Evolutionary conservation across 2,113 vertebrate genomes (phyloP).

Genomic region (Lepus timidus): DNA sequence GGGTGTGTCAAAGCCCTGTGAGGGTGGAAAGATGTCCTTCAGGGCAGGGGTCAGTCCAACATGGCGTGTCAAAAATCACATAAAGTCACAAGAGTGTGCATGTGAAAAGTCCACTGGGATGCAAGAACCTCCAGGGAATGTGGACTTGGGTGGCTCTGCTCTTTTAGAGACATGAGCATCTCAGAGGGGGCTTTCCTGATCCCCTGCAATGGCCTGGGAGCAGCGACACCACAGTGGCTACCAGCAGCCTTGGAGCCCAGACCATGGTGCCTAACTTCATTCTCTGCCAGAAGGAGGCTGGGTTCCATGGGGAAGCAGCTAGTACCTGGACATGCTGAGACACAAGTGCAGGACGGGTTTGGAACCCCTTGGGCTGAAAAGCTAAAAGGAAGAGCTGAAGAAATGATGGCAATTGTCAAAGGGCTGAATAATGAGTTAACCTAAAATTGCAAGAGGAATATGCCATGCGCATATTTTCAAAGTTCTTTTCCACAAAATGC

Average conservation of each 20-base stretch:
- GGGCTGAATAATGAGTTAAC: background rate
- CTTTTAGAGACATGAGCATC: background rate
- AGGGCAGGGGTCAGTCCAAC: background rate
- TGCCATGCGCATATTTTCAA: background rate
- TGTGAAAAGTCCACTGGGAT: too few relatives aligned
- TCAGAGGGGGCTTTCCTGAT: background rate
- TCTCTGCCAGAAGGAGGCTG: background rate
- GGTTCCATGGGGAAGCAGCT: background rate
- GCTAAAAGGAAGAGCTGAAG: background rate
- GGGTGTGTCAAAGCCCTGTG: background rate
- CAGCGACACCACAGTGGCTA: background rate
- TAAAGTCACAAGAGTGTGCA: background rate
- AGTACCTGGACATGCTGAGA: background rate
- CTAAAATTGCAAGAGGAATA: background rate
- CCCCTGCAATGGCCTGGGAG: background rate
- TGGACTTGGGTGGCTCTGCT: background rate
- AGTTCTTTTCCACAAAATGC: background rate
- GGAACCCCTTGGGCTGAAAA: background rate
- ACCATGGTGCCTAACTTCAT: background rate
- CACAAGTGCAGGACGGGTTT: background rate
- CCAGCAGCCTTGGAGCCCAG: background rate
- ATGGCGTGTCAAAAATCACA: background rate
- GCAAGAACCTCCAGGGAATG: background rate
- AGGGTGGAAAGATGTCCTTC: background rate
- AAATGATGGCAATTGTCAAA: background rate